A percentile compares a stretch with the other conserved stretches of the same genome.
Conservation (phyloP, 2,113 vertebrate genomes). For the Zosterops hypoxanthus region DNA sequence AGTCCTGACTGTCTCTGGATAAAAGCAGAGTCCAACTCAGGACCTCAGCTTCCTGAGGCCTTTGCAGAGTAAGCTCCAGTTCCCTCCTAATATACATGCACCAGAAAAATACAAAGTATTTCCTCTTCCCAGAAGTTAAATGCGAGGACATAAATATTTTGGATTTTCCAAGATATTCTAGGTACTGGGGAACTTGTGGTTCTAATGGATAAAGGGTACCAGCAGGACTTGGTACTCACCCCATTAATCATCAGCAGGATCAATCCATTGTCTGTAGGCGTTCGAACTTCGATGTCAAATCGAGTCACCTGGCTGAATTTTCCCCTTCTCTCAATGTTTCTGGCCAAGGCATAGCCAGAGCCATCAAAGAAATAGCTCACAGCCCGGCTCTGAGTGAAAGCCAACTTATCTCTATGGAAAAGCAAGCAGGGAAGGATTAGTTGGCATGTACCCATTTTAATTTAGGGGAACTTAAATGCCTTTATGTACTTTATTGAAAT, state of each 20-base stretch:
- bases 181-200: neutral
- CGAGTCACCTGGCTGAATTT: constrained; percentile 87
- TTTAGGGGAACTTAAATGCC: neutral
- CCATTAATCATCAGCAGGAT: constrained; percentile 91
- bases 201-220: neutral
- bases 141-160: neutral
- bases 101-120: neutral
- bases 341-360: constrained; percentile 89
- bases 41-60: neutral
- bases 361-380: constrained; percentile 96
- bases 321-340: constrained; percentile 87
- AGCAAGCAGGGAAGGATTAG: neutral
- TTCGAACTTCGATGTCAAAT: constrained; percentile 94
- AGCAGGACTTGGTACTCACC: constrained; percentile 74
- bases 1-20: neutral
- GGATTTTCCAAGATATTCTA: neutral
- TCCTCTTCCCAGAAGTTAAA: neutral
- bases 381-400: constrained; percentile 92
- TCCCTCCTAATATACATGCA: neutral
- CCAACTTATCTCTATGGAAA: constrained; percentile 86
- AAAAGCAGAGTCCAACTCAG: neutral
- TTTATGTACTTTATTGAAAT: neutral
- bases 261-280: constrained; percentile 85
- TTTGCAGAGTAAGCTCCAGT: neutral
- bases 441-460: neutral